Conservation (phyloP, 2,113 vertebrate species). For the Paradisaea rubra region DNA sequence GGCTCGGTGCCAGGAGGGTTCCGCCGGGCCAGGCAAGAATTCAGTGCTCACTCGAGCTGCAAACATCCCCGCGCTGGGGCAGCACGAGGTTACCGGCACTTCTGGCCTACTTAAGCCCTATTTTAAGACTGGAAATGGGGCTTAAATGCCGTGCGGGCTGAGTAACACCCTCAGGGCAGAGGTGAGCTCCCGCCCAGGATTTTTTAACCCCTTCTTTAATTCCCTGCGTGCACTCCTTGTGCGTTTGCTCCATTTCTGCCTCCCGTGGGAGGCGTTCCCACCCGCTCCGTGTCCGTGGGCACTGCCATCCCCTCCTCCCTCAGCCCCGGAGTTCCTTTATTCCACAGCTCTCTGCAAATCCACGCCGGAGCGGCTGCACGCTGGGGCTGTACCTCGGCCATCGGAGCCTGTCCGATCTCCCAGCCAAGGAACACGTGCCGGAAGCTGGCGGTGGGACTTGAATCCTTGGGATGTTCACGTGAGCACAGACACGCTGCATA, state of each 20-base stretch:
- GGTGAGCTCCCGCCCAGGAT: background rate
- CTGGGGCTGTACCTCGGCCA: background rate
- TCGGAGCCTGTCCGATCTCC: background rate
- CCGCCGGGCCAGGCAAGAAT: background rate
- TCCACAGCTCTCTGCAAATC: background rate
- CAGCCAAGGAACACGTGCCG: background rate
- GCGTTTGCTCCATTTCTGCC: background rate
- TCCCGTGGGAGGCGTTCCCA: too few species aligned
- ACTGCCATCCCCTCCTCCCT: too few species aligned
- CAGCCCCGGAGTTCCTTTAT: background rate
- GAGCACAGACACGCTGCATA: background rate
- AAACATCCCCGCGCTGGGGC: background rate
- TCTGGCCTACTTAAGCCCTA: background rate
- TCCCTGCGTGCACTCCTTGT: accelerated
- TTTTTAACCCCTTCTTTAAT: background rate
- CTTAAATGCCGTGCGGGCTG: background rate
- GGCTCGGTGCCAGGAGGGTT: background rate
- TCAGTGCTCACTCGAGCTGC: background rate
- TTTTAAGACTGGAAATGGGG: background rate
- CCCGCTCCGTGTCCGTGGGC: too few species aligned
- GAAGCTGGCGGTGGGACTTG: background rate
- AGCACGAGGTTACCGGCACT: background rate
- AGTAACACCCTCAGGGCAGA: background rate
- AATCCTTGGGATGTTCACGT: background rate
- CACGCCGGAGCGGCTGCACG: background rate